Conservation (phyloP, 2,797 vertebrate genomes). For the Ctenosaura bakeri region DNA sequence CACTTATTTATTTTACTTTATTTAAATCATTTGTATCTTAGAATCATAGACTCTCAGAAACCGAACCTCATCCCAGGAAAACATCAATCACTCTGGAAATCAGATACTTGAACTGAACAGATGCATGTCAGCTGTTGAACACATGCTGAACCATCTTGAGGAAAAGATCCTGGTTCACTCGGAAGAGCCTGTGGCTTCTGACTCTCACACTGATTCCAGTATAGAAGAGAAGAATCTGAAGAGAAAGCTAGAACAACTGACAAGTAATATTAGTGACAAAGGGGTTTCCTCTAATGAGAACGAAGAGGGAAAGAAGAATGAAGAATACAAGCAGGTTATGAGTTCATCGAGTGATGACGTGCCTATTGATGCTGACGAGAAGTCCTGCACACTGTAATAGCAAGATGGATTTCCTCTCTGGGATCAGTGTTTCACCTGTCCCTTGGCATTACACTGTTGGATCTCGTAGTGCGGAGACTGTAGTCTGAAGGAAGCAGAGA, state of each 20-base stretch:
- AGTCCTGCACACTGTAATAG: background rate
- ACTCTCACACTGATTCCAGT: slow-evolving; percentile 63
- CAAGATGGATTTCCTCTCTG: slow-evolving; percentile 2
- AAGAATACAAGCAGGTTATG: slow-evolving; percentile 61
- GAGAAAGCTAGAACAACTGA: slow-evolving; percentile 89
- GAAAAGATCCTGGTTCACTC: slow-evolving; percentile 81
- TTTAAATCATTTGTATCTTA: too few species aligned
- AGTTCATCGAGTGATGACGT: slow-evolving; percentile 80
- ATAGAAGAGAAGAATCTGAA: slow-evolving; percentile 88
- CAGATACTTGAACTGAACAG: slow-evolving; percentile 89
- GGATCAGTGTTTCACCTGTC: background rate
- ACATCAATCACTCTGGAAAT: too few species aligned
- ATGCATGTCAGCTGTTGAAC: slow-evolving; percentile 85
- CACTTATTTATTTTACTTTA: too few species aligned
- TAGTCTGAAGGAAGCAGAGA: too few species aligned
- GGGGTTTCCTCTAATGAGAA: slow-evolving; percentile 88
- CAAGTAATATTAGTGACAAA: slow-evolving; percentile 88
- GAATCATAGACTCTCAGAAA: too few species aligned
- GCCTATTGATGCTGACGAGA: slow-evolving; percentile 61
- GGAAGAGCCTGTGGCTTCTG: slow-evolving; percentile 73
- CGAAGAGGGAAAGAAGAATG: slow-evolving; percentile 43
- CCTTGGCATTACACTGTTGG: too few species aligned
- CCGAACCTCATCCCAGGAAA: too few species aligned
- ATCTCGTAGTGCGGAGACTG: too few species aligned
- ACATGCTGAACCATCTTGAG: slow-evolving; percentile 86